Evolutionary conservation across 2,888 invertebrate genomes (phyloP), one percentile per base, ranked within the genome.

Genomic region (Hypercompe scribonia): DNA sequence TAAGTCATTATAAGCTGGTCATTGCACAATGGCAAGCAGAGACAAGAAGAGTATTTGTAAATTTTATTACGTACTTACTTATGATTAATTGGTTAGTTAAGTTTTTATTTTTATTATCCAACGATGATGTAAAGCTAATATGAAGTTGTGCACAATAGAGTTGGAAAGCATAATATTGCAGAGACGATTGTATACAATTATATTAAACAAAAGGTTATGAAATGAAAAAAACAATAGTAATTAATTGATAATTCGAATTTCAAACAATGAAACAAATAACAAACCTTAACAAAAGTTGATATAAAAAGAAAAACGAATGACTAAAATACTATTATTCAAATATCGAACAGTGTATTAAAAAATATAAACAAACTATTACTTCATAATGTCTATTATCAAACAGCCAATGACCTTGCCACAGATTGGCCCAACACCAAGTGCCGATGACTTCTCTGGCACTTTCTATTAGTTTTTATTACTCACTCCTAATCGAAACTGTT

Each of bases 391-490:
- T 92, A 92, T 94, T 94, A 94, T 93, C 92, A 92, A 92, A 92
- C 89, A 90, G 89, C 87, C 89, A 84, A 88, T 89, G 94, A 95
- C 95, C 95, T 95, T 95, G 95, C 90, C 91, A 89, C 93, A 90
- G 89, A 90, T 94, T 94, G 95, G 92, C 93, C 90, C 90, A 88
- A 83, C 88, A 92, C 91, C 93, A 92, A 94, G 90, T 92, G 94
- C 90, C 93, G 93, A 92, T 94, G 94, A 95, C 93, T 92, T 86
- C 93, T 90, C 90, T 87, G 90, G 88, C 90, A 89, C 94, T 94
- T 94, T 94, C 94, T 93, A 93, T 86, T 84, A 85, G 89, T 92
- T 92, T 93, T 93, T 93, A 89, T 91, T 84, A 84, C 85, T 84
- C 78, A 71, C 78, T 74, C 79, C 72, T 81, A 78, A 84, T 85